Conservation (phyloP, 2,113 vertebrate species). For the Atherinomorus stipes region DNA sequence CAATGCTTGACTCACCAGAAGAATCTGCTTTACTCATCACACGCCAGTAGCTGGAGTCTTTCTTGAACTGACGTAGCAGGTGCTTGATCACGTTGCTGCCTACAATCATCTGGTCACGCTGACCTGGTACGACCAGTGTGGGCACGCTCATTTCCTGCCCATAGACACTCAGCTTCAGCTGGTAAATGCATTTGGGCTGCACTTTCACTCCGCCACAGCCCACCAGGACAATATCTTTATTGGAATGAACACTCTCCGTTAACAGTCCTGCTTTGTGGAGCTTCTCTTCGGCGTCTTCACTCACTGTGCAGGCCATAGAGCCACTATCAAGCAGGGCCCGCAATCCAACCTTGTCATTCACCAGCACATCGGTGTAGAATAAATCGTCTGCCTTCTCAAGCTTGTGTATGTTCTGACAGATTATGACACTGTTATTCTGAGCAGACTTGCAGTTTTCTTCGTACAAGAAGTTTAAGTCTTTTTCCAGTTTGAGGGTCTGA, state of each 20-base stretch:
- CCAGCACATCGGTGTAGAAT: background rate
- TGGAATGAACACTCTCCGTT: too few relatives aligned
- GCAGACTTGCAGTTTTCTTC: too few relatives aligned
- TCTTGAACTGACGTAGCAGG: conserved; percentile 2
- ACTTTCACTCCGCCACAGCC: conserved; percentile 42
- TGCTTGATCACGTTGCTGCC: conserved; percentile 18
- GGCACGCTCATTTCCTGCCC: conserved; percentile 11
- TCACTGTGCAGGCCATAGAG: too few relatives aligned
- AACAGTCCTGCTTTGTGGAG: too few relatives aligned
- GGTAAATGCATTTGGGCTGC: conserved; percentile 31
- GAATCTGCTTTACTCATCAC: conserved; percentile 2
- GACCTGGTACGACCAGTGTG: conserved; percentile 31
- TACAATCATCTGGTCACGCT: conserved; percentile 30
- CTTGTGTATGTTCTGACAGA: too few relatives aligned
- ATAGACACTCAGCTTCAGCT: conserved; percentile 5
- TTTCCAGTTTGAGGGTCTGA: background rate
- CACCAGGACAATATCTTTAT: conserved; percentile 13
- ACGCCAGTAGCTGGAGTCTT: background rate
- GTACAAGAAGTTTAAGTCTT: too few relatives aligned
- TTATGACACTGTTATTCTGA: too few relatives aligned
- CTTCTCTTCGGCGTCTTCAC: too few relatives aligned
- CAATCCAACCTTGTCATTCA: background rate
- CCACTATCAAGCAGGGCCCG: background rate
- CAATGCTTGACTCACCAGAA: conserved; percentile 11
- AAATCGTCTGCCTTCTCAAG: background rate